These are phyloP conservation scores for Nasonia vitripennis DNA, from an alignment of 1,140 invertebrate species.

Conservation along the genomic window DNA sequence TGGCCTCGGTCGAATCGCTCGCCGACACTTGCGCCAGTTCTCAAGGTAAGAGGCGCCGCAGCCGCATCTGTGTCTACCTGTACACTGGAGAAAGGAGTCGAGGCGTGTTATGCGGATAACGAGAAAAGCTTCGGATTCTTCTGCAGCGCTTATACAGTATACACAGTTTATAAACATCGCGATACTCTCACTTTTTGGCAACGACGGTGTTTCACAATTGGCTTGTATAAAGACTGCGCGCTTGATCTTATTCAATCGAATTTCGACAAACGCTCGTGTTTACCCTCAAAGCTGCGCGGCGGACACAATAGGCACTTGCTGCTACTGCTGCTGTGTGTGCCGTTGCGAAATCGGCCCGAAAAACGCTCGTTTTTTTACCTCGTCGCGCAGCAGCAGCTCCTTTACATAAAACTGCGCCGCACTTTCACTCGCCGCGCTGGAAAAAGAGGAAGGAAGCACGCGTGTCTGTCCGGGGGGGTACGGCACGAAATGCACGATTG, in stretches of 20 bases:
- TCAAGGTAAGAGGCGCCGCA: slow-evolving; percentile 65
- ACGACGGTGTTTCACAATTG: neutral
- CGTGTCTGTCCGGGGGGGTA: neutral
- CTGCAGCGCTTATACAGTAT: neutral
- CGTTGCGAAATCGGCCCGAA: slow-evolving; percentile 19
- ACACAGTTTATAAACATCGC: neutral
- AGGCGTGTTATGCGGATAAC: neutral
- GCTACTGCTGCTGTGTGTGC: neutral
- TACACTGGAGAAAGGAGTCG: neutral
- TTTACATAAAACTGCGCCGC: slow-evolving; percentile 35
- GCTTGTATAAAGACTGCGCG: too few species aligned
- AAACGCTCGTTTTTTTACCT: slow-evolving; percentile 24
- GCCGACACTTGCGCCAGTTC: slow-evolving; percentile 79
- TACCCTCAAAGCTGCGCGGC: neutral
- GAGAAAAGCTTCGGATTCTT: neutral
- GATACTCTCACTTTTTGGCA: neutral
- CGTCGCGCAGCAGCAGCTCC: slow-evolving; percentile 10
- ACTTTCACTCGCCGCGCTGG: slow-evolving; percentile 33
- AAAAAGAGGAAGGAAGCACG: neutral
- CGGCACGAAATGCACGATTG: neutral
- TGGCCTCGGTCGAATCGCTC: slow-evolving; percentile 87
- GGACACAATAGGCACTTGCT: neutral
- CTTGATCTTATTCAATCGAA: neutral
- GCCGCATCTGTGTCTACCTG: slow-evolving; percentile 21
- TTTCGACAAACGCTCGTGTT: neutral